phyloP scores from a whole-genome alignment of 1,140 invertebrate species.

The Hylaeus anthracinus region DNA sequence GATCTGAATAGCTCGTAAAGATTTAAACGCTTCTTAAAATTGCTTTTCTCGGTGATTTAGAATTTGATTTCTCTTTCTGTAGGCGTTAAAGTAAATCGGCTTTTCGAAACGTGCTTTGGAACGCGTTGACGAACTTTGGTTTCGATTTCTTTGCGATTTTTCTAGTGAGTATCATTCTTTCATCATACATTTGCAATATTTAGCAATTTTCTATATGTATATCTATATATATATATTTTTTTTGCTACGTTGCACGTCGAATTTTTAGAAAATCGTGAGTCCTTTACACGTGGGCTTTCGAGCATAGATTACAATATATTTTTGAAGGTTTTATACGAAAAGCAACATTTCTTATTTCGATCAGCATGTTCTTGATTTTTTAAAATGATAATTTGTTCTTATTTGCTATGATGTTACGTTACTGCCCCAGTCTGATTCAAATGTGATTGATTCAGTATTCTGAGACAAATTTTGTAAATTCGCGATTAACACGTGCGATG shows the following conservation, averaged over 20 bases:
- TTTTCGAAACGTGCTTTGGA: slow-evolving; percentile 7
- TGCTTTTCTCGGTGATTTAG: background rate
- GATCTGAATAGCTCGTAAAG: slow-evolving; percentile 47
- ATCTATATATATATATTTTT: too few species aligned
- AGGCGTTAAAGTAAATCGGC: slow-evolving; percentile 7
- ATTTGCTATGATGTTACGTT: slow-evolving; percentile 57
- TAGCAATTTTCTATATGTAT: background rate
- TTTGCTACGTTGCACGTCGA: background rate
- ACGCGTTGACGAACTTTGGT: background rate
- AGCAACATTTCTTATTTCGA: too few species aligned
- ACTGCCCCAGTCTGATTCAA: slow-evolving; percentile 73
- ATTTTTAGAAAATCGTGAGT: background rate
- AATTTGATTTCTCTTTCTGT: slow-evolving; percentile 41
- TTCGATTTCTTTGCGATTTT: slow-evolving; percentile 18
- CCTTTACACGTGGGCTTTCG: background rate
- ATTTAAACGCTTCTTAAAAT: background rate
- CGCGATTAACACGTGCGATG: background rate
- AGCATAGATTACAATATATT: too few species aligned
- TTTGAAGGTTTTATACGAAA: too few species aligned
- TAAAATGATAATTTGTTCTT: background rate
- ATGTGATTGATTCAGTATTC: slow-evolving; percentile 66
- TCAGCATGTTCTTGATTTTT: too few species aligned
- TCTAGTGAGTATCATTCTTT: slow-evolving; percentile 53
- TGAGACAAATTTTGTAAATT: slow-evolving; percentile 36
- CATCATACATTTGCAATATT: background rate